A percentile compares a stretch with the other conserved stretches of the same genome.
These are phyloP conservation scores for Apis florea DNA, from an alignment of 1,140 invertebrate genomes.

Conservation along the genomic window DNA sequence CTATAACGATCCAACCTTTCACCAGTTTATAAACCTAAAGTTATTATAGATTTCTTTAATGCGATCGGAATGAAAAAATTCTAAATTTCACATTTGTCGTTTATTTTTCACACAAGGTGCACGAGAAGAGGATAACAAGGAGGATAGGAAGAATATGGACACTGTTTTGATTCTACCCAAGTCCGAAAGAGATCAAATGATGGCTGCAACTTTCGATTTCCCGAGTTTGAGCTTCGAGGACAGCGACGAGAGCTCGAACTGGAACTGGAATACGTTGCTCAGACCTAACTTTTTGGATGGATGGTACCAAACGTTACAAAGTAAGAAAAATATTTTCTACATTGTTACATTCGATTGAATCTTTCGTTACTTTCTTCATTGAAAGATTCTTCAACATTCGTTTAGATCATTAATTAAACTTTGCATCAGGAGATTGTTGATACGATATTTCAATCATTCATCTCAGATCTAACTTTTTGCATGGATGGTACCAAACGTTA, in stretches of 20 bases:
- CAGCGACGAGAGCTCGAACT: constrained; percentile 37
- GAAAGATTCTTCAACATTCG: too few relatives aligned
- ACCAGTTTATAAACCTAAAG: not conserved
- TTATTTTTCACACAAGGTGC: constrained; percentile 3
- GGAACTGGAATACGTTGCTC: constrained; percentile 45
- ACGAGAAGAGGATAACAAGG: constrained; percentile 6
- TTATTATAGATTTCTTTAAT: not conserved
- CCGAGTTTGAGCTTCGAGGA: constrained; percentile 53
- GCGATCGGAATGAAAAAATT: not conserved
- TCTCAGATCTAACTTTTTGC: too few relatives aligned
- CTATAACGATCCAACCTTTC: not conserved
- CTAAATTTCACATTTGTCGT: not conserved
- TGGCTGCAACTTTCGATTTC: constrained; percentile 31
- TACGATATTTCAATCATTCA: too few relatives aligned
- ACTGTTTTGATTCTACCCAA: constrained; percentile 66
- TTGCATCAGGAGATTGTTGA: too few relatives aligned
- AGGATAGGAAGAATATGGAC: constrained; percentile 54
- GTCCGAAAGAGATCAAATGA: not conserved
- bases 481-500: too few relatives aligned
- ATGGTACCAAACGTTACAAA: constrained; percentile 65
- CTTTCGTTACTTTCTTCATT: too few relatives aligned
- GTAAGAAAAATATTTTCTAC: constrained; percentile 34
- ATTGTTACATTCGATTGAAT: not conserved
- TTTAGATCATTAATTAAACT: too few relatives aligned
- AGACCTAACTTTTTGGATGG: constrained; percentile 58